Percentiles rank a stretch among this genome's conserved stretches.
Evolutionary conservation across 2,113 vertebrate species (phyloP).

Genomic region (Microcebus jonahi): DNA sequence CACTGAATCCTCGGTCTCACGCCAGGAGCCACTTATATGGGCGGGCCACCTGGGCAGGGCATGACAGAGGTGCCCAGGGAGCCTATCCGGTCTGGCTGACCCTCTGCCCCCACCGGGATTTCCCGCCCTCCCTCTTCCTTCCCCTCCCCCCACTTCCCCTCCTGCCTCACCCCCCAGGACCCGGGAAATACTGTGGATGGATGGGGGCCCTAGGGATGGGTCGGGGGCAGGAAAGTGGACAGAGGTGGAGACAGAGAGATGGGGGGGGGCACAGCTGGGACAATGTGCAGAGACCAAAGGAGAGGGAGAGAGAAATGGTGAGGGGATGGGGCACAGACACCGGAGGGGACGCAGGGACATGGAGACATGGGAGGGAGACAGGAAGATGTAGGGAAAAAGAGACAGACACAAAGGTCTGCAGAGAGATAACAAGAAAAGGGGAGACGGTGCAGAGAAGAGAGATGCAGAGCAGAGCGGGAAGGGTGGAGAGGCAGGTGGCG

Average conservation of each 20-base stretch:
- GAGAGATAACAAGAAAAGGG: background rate
- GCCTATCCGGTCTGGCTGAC: slow-evolving; percentile 80
- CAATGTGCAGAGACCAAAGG: background rate
- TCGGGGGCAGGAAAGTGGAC: background rate
- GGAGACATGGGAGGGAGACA: slow-evolving; percentile 72
- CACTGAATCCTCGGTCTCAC: slow-evolving; percentile 27
- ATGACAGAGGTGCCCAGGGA: slow-evolving; percentile 72
- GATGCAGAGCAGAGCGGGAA: background rate
- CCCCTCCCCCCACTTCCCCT: background rate
- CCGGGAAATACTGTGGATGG: background rate
- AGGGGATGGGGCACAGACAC: background rate
- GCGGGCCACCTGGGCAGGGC: slow-evolving; percentile 54
- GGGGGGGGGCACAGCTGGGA: background rate
- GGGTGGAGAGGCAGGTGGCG: background rate
- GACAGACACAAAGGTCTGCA: background rate
- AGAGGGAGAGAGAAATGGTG: background rate
- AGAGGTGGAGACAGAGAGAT: slow-evolving; percentile 61
- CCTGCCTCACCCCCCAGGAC: background rate
- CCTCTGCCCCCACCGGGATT: background rate
- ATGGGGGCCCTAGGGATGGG: slow-evolving; percentile 30
- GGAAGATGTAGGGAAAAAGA: background rate
- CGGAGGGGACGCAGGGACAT: background rate
- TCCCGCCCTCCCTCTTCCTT: background rate
- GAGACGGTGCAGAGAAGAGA: background rate
- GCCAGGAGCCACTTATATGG: slow-evolving; percentile 53